Evolutionary conservation across 2,888 invertebrate genomes (phyloP), one percentile per base, ranked within the genome.

Genomic region (Myathropa florea): DNA sequence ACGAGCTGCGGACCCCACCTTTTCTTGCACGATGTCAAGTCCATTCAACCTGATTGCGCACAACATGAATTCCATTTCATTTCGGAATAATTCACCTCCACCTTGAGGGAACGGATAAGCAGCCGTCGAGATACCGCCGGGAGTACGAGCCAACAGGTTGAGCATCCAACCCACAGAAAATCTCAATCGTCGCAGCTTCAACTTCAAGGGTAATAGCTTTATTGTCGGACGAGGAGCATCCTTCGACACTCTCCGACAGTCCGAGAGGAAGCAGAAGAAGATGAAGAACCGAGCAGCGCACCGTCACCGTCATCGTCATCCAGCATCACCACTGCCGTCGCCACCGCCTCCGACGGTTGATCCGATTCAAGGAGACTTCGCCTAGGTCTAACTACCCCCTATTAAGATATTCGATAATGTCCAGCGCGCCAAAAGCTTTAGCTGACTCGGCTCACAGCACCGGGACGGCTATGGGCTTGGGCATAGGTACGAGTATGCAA

Each of bases 371-470:
- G 83, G 83, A 75, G 79, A 80, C 76, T 72, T 76, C 83, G 70
- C 67, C 83, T 83, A 83, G 83, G 79, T 87, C 87, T 76, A 87
- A 83, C 83, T 87, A 87, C 87, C 83, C 84, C 87, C 87, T 87
- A 87, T 87, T 87, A 87, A 87, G 87, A 87, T 87, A 87, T 87
- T 83, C 83, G 87, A 87, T 87, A 87, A 76, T 87, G 87, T 87
- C 87, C 83, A 83, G 83, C 75, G 71, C 57, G 83, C 71, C 75
- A 83, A 83, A 83, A 83, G 83, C 79, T 87, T 71, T 61, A 63
- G 70, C 71, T 70, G 60, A 21, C 60, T 71, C 65, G 68, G 59
- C 67, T 33, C 33, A 36, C 39, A 33, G 26, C 23, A 57, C 57
- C 21, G 55, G 14, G 39, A 39, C 14, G 39, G 3, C n/a, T n/a